Percentiles rank a stretch among this genome's conserved stretches.
Conservation (phyloP, 2,888 invertebrate species). For the Polymixis lichenea region DNA sequence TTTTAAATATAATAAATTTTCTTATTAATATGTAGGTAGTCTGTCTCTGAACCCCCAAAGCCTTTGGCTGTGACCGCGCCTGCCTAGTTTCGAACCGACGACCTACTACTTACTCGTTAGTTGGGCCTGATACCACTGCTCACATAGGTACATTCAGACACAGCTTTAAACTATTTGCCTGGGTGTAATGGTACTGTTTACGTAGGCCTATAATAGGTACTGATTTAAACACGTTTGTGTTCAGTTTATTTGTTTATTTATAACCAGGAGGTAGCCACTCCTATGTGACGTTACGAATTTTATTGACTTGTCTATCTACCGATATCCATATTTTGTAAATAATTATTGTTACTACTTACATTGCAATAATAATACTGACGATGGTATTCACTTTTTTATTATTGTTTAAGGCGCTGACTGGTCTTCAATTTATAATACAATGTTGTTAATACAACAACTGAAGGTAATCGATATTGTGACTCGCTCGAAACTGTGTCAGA, state of each 20-base stretch:
- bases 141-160: no score
- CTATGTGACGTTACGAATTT: constrained; percentile 37
- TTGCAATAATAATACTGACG: not conserved
- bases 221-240: constrained; percentile 11
- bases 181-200: constrained; percentile 24
- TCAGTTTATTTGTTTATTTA: constrained; percentile 25
- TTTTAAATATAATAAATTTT: no score
- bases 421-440: constrained; percentile 7
- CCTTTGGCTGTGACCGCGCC: no score
- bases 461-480: constrained; percentile 20
- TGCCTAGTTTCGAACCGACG: not conserved
- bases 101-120: not conserved
- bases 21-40: no score
- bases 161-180: not conserved
- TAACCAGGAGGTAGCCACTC: constrained; percentile 23
- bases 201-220: not conserved
- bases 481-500: constrained; percentile 29
- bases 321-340: constrained; percentile 20
- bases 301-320: constrained; percentile 4
- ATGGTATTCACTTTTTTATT: constrained; percentile 1
- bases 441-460: constrained; percentile 26
- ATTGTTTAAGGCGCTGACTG: constrained; percentile 4
- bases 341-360: constrained; percentile 7
- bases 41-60: no score
- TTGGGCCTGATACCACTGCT: not conserved